These are phyloP conservation scores for Corythoichthys intestinalis DNA, from an alignment of 2,113 vertebrate species.

Conservation along the genomic window DNA sequence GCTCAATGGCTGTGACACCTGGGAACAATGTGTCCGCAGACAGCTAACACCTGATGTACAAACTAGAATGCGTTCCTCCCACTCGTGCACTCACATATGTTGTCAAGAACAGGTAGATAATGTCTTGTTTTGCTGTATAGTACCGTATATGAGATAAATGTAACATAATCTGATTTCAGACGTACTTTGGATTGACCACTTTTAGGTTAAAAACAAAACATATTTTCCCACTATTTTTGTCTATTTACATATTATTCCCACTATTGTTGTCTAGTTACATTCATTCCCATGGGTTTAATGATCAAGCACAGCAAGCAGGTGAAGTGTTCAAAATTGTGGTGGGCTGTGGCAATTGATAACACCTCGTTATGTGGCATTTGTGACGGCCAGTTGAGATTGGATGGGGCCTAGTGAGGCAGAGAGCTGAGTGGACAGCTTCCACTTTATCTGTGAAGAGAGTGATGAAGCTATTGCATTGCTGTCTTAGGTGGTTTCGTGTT, in stretches of 20 bases:
- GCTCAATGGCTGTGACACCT: neutral
- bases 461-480: too few species aligned
- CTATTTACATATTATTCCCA: too few species aligned
- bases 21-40: neutral
- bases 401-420: too few species aligned
- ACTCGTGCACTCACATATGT: neutral
- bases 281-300: too few species aligned
- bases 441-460: too few species aligned
- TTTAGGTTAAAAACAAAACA: neutral
- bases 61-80: neutral
- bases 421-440: too few species aligned
- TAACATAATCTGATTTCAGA: neutral
- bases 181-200: neutral
- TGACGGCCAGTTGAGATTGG: too few species aligned
- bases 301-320: too few species aligned
- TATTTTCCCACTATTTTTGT: neutral
- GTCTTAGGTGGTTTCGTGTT: too few species aligned
- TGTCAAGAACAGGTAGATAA: neutral
- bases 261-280: neutral
- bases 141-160: neutral
- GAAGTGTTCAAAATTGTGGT: too few species aligned
- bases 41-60: neutral
- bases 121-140: neutral
- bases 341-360: too few species aligned
- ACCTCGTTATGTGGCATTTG: too few species aligned